These are phyloP conservation scores for Chaetophractus vellerosus DNA, from an alignment of 2,797 vertebrate genomes.

Conservation along the genomic window DNA sequence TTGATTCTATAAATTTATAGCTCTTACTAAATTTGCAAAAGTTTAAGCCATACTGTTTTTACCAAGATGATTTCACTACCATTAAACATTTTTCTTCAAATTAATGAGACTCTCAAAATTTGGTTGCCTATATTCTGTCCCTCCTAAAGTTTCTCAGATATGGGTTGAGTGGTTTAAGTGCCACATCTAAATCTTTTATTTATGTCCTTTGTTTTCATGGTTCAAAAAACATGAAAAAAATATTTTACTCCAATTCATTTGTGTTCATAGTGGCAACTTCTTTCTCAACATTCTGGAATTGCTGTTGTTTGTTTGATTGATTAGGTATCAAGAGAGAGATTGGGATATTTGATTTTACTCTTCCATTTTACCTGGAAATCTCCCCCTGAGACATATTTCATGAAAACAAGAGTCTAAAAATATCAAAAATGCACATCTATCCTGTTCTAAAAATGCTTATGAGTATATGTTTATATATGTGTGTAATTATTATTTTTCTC, in stretches of 20 bases:
- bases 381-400: neutral
- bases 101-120: constrained; percentile 18
- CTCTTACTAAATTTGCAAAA: constrained; percentile 6
- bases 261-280: neutral
- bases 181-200: neutral
- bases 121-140: neutral
- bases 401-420: neutral
- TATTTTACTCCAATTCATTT: neutral
- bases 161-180: neutral
- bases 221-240: neutral
- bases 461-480: neutral
- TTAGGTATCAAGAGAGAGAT: neutral
- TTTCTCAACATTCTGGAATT: constrained; percentile 17
- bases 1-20: neutral
- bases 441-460: neutral
- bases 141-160: neutral
- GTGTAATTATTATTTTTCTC: neutral
- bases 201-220: neutral
- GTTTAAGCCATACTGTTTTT: neutral
- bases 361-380: neutral
- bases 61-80: neutral
- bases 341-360: neutral
- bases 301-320: neutral
- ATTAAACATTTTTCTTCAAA: constrained; percentile 17
- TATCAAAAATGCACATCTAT: neutral